Evolutionary conservation across 2,888 invertebrate species (phyloP), one percentile per base, ranked within the genome.

Genomic region (Drosophila sordidula): DNA sequence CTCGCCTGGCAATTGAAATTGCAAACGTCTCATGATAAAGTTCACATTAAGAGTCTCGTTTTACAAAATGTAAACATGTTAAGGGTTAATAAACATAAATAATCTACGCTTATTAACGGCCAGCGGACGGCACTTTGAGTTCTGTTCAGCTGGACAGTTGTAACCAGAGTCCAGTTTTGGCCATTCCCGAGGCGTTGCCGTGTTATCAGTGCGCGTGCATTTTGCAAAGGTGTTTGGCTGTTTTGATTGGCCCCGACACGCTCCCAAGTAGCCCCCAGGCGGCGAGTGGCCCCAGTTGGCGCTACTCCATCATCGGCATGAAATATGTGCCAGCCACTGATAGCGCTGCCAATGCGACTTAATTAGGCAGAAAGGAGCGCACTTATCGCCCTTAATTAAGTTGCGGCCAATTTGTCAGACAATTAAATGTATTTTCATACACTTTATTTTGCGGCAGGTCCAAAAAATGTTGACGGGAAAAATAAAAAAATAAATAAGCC

Each of bases 51-150:
- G 85, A 90, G 85, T 90, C 90, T 91, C 91, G 90, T 91, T 90
- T 91, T 90, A 91, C 90, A 91, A 90, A 90, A 90, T 90, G 90
- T 90, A 89, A 90, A 90, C 91, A 90, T 89, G 91, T 90, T 89
- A 84, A 90, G 82, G 88, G 88, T 89, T 91, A 90, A 91, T 91
- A 91, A 91, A 91, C 91, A 91, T 88, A 90, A 90, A 91, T 90
- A 90, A 91, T 91, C 90, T 89, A 75, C 80, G 81, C 87, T 90
- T 90, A 90, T 90, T 87, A 84, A 90, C 80, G 77, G 78, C 59
- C 65, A 68, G 64, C 68, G 70, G 70, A 75, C 72, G 57, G 63
- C 78, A 65, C 79, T 70, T 57, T 66, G 63, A 58, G 59, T 63
- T 45, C 11, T 14, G 8, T 29, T 4, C 39, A 46, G 57, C 69